These are phyloP conservation scores for Sylvicola fuscatus DNA, from an alignment of 2,888 invertebrate species.

Conservation along the genomic window DNA sequence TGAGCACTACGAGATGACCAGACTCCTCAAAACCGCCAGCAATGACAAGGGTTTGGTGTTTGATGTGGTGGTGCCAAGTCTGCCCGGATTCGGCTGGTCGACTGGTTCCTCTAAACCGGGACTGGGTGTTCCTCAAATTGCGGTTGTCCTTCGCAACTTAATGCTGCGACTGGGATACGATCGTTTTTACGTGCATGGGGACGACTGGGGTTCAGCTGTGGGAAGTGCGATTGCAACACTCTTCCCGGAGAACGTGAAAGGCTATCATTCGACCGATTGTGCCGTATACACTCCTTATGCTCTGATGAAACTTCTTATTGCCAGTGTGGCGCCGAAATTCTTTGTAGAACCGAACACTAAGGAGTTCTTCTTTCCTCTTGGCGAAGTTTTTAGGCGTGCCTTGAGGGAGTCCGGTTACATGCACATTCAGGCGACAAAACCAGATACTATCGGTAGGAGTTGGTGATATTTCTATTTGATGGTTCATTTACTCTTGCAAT, in stretches of 20 bases:
- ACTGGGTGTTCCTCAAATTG: conserved; percentile 31
- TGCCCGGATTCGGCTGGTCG: conserved; percentile 27
- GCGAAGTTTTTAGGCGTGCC: conserved; percentile 11
- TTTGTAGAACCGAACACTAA: conserved; percentile 30
- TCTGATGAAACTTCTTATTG: conserved; percentile 24
- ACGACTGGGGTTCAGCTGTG: conserved; percentile 62
- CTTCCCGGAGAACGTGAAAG: conserved; percentile 37
- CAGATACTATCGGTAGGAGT: conserved; percentile 58
- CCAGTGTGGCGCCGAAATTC: conserved; percentile 32
- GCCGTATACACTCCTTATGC: conserved; percentile 16
- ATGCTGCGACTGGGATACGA: conserved; percentile 44
- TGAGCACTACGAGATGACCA: conserved; percentile 65
- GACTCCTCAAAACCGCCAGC: conserved; percentile 17
- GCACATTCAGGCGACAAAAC: conserved; percentile 72
- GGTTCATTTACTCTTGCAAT: background rate
- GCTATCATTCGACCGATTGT: conserved; percentile 42
- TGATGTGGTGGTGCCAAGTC: conserved; percentile 36
- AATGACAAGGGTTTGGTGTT: conserved; percentile 34
- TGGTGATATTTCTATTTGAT: background rate
- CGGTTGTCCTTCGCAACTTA: conserved; percentile 37
- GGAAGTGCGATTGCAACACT: conserved; percentile 37
- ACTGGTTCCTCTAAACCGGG: conserved; percentile 32
- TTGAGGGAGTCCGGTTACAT: conserved; percentile 35
- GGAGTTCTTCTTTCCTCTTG: conserved; percentile 28
- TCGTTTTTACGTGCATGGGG: conserved; percentile 45